Conservation (phyloP, 1,140 invertebrate species). For the Harpegnathos saltator region DNA sequence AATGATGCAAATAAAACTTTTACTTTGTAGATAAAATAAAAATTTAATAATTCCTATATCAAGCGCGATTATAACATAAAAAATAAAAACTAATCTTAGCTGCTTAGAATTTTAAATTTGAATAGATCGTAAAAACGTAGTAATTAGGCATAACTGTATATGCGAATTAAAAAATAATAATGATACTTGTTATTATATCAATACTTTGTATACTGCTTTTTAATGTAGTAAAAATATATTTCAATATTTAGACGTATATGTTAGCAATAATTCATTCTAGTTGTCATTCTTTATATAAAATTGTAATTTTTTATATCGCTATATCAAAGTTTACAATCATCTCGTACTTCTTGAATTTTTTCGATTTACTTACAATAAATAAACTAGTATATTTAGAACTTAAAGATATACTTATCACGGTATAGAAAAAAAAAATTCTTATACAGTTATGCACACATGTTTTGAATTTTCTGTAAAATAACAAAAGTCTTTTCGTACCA, state of each 20-base stretch:
- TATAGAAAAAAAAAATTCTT: constrained; percentile 22
- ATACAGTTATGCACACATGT: constrained; percentile 6
- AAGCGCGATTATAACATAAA: not conserved
- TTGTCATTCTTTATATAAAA: constrained; percentile 18
- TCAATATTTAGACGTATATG: not conserved
- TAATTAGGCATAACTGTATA: not conserved
- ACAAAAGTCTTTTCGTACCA: not conserved
- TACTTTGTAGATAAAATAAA: constrained; percentile 11
- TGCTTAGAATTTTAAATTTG: constrained; percentile 21
- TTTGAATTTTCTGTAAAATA: constrained; percentile 12
- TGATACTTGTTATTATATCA: constrained; percentile 30
- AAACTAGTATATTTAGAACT: not conserved
- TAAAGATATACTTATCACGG: constrained; percentile 18
- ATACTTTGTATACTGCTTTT: not conserved
- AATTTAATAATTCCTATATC: not conserved
- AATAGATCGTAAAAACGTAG: not conserved
- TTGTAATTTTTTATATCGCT: constrained; percentile 35
- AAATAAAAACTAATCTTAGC: not conserved
- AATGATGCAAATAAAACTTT: too few relatives aligned
- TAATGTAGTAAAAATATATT: constrained; percentile 1
- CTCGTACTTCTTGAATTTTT: not conserved
- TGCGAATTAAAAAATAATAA: constrained; percentile 23
- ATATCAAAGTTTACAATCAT: constrained; percentile 48
- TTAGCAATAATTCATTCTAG: constrained; percentile 20
- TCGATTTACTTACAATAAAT: not conserved